Evolutionary conservation across 1,140 invertebrate species (phyloP).

Genomic region (Cyrtorhinus lividipennis): DNA sequence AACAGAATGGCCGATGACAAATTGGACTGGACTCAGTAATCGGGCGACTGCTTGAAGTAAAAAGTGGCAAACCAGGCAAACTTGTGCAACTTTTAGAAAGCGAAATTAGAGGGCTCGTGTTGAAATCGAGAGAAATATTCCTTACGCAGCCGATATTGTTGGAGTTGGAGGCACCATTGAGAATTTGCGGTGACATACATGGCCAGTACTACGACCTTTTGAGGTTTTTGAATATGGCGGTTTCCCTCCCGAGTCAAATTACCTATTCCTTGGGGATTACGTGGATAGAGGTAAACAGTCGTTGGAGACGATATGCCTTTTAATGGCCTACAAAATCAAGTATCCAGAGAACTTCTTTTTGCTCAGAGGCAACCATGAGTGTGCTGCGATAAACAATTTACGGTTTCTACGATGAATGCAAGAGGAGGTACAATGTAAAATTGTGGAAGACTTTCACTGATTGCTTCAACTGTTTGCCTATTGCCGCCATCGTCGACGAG

Average conservation of each 20-base stretch:
- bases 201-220: slow-evolving; percentile 86
- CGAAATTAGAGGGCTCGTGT: no score
- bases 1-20: no score
- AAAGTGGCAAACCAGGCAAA: slow-evolving; percentile 52
- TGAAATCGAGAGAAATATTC: no score
- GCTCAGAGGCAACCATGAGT: slow-evolving; percentile 74
- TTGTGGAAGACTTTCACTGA: no score
- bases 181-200: slow-evolving; percentile 80
- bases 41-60: slow-evolving; percentile 32
- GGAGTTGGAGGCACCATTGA: slow-evolving; percentile 35
- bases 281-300: no score
- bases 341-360: slow-evolving; percentile 91
- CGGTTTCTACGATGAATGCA: no score
- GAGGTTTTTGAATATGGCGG: slow-evolving; percentile 88
- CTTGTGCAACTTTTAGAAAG: slow-evolving; percentile 53
- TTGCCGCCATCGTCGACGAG: slow-evolving; percentile 29
- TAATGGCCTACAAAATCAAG: slow-evolving; percentile 89
- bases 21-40: slow-evolving; percentile 23
- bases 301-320: slow-evolving; percentile 70
- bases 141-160: slow-evolving; percentile 53
- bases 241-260: no score
- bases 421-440: slow-evolving; percentile 77
- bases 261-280: no score
- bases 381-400: slow-evolving; percentile 76
- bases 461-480: slow-evolving; percentile 25